A percentile compares a stretch with the other conserved stretches of the same genome.
Conservation (phyloP, 2,888 invertebrate genomes). For the Prenolepis imparis region DNA sequence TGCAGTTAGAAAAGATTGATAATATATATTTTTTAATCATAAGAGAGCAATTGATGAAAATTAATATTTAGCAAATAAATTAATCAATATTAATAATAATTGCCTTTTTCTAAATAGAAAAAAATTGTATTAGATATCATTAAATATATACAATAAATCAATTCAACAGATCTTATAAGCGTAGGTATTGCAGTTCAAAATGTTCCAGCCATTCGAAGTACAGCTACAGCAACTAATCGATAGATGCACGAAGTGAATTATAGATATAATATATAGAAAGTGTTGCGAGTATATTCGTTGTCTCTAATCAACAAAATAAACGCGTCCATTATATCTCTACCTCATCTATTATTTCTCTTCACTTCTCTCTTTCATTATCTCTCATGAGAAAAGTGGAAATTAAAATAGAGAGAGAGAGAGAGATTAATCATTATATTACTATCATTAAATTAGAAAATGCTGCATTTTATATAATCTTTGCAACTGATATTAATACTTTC, state of each 20-base stretch:
- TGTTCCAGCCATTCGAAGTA: slow-evolving; percentile 60
- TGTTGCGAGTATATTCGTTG: slow-evolving; percentile 14
- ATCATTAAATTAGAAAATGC: neutral
- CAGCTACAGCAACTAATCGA: slow-evolving; percentile 70
- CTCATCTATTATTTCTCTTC: slow-evolving; percentile 7
- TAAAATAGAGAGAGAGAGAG: neutral
- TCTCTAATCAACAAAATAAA: slow-evolving; percentile 26
- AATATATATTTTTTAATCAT: neutral
- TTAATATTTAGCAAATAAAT: neutral
- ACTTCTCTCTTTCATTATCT: neutral
- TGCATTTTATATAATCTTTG: neutral
- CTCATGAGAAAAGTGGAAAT: neutral
- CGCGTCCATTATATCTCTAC: neutral
- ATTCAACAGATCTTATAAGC: neutral
- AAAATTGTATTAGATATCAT: neutral
- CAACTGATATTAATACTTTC: slow-evolving; percentile 5
- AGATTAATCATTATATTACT: neutral
- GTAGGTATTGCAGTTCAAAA: slow-evolving; percentile 6
- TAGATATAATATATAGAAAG: slow-evolving; percentile 54
- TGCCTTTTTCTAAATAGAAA: neutral
- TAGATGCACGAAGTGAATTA: slow-evolving; percentile 67
- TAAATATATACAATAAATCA: neutral
- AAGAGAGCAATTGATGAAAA: neutral
- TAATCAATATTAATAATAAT: neutral
- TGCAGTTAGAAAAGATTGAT: slow-evolving; percentile 3